phyloP scores from a whole-genome alignment of 2,797 vertebrate genomes.

The Sebastes taczanowskii region DNA sequence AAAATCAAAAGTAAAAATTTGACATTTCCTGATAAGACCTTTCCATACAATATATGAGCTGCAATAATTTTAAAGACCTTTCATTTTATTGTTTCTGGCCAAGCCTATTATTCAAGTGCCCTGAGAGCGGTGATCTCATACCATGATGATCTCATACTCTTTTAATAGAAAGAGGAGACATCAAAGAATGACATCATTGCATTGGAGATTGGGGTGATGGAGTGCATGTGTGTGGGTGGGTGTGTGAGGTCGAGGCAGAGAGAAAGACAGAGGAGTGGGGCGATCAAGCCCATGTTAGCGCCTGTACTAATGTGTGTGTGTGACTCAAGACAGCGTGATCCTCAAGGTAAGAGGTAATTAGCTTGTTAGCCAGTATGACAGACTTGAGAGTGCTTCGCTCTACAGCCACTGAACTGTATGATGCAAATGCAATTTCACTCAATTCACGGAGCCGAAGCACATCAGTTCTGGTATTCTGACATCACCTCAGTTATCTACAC shows the following conservation, averaged over 20 bases:
- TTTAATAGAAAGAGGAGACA: constrained; percentile 55
- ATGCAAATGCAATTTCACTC: constrained; percentile 48
- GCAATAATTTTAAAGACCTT: not conserved
- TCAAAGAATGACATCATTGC: constrained; percentile 75
- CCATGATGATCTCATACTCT: constrained; percentile 68
- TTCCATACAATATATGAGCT: not conserved
- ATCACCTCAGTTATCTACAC: not conserved
- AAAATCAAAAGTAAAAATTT: not conserved
- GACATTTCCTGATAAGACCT: not conserved
- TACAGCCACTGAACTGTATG: constrained; percentile 25
- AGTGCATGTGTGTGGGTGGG: constrained; percentile 20
- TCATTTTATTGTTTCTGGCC: not conserved
- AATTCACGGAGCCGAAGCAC: constrained; percentile 6
- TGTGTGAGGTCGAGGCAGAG: not conserved
- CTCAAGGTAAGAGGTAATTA: constrained; percentile 65
- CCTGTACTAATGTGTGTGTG: constrained; percentile 12
- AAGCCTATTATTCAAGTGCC: constrained; percentile 21
- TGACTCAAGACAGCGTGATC: constrained; percentile 48
- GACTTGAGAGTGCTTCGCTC: constrained; percentile 29
- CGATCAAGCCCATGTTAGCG: not conserved
- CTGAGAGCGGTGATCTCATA: constrained; percentile 62
- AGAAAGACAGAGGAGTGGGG: not conserved
- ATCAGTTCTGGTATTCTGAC: constrained; percentile 15
- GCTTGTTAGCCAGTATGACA: constrained; percentile 42
- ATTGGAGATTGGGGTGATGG: constrained; percentile 36